These are phyloP conservation scores for Panthera uncia DNA, from an alignment of 2,113 vertebrate species.

Conservation along the genomic window DNA sequence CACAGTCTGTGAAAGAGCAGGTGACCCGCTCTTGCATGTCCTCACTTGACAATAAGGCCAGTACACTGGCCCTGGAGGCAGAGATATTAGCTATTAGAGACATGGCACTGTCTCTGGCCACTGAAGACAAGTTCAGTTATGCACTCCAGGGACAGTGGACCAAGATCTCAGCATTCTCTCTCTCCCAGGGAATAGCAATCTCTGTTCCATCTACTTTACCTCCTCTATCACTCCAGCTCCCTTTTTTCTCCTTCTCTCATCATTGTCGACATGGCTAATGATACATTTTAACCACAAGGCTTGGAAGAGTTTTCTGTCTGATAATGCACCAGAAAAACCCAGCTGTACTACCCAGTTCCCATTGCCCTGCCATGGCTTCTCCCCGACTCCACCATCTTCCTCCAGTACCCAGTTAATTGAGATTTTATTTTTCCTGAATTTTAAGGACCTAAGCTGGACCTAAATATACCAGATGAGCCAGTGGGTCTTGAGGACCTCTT, in stretches of 20 bases:
- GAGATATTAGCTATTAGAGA: background rate
- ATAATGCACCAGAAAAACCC: background rate
- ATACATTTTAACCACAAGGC: conserved; percentile 6
- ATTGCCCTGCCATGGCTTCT: background rate
- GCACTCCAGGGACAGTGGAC: background rate
- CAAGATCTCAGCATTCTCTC: background rate
- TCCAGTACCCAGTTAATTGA: background rate
- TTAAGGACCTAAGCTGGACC: background rate
- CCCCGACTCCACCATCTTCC: background rate
- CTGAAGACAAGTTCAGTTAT: background rate
- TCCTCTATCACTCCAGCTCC: background rate
- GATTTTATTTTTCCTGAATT: conserved; percentile 2
- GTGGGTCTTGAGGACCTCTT: background rate
- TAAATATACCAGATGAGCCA: background rate
- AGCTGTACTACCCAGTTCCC: background rate
- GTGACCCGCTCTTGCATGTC: background rate
- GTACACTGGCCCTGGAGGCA: background rate
- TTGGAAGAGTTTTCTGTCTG: conserved; percentile 1
- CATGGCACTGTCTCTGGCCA: background rate
- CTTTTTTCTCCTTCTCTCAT: background rate
- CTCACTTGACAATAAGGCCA: background rate
- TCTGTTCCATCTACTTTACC: background rate
- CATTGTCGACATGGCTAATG: background rate
- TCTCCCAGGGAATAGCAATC: background rate
- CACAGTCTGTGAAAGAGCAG: background rate